Evolutionary conservation across 2,797 vertebrate species (phyloP).

Genomic region (Oophaga sylvatica): DNA sequence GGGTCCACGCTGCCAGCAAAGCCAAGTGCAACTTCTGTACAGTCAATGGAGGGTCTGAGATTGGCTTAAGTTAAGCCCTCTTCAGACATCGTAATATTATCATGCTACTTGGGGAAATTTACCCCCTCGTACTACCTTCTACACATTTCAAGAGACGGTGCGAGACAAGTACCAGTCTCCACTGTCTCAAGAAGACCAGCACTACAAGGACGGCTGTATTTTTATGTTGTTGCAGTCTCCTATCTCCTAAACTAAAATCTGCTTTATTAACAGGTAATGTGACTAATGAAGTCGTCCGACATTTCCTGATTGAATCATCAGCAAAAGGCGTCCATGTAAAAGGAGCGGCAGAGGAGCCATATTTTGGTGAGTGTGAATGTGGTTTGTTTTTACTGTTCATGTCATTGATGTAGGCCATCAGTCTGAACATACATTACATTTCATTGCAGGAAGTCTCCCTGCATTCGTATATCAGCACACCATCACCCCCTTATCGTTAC

Average conservation of each 20-base stretch:
- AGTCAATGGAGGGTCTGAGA: not conserved
- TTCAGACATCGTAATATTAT: not conserved
- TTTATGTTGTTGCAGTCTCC: not conserved
- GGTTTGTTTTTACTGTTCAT: not conserved
- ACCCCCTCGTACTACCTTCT: not conserved
- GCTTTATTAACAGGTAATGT: slow-evolving; percentile 55
- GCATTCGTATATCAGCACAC: slow-evolving; percentile 90
- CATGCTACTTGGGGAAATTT: not conserved
- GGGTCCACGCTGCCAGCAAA: no score
- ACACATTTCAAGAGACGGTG: not conserved
- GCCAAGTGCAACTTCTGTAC: not conserved
- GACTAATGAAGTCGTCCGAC: slow-evolving; percentile 76
- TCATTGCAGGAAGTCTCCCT: slow-evolving; percentile 85
- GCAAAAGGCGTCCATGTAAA: slow-evolving; percentile 87
- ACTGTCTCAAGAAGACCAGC: not conserved
- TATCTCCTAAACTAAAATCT: not conserved
- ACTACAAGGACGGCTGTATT: not conserved
- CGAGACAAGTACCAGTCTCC: not conserved
- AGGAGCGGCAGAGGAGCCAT: slow-evolving; percentile 86
- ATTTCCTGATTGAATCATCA: slow-evolving; percentile 91
- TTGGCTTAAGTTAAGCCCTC: not conserved
- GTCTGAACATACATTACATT: not conserved
- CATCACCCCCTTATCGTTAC: slow-evolving; percentile 81
- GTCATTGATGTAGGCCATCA: not conserved
- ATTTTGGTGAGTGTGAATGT: slow-evolving; percentile 81